Evolutionary conservation across 2,797 vertebrate species (phyloP).

Genomic region (Anguilla pacifica): DNA sequence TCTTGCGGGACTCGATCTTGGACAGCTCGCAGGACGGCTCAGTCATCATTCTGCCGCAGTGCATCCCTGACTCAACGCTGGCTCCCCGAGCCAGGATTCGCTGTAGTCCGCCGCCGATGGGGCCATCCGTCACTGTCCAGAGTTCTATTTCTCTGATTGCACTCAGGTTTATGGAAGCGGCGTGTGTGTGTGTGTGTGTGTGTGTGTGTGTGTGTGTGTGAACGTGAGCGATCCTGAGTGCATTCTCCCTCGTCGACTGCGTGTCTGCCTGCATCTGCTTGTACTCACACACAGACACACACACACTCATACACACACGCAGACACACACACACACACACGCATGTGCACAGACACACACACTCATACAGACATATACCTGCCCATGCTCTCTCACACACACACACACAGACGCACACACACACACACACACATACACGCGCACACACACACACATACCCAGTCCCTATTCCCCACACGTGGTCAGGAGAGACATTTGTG

Average conservation of each 20-base stretch:
- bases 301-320: not conserved
- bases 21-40: not conserved
- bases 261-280: not conserved
- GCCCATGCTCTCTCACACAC: not conserved
- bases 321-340: not conserved
- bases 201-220: too few species aligned
- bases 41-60: not conserved
- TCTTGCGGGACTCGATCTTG: not conserved
- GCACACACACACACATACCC: not conserved
- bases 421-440: not conserved
- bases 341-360: not conserved
- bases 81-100: not conserved
- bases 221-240: not conserved
- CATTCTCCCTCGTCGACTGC: conserved; percentile 38
- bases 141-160: conserved; percentile 5
- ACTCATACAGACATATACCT: not conserved
- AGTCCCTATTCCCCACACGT: not conserved
- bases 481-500: conserved; percentile 37
- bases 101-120: not conserved
- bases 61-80: not conserved
- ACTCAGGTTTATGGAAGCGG: not conserved
- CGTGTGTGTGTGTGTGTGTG: not conserved
- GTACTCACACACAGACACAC: not conserved
- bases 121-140: not conserved
- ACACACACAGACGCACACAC: conserved; percentile 10